A percentile compares a stretch with the other conserved stretches of the same genome.
phyloP scores from a whole-genome alignment of 2,113 vertebrate species.

The Nerophis ophidion region DNA sequence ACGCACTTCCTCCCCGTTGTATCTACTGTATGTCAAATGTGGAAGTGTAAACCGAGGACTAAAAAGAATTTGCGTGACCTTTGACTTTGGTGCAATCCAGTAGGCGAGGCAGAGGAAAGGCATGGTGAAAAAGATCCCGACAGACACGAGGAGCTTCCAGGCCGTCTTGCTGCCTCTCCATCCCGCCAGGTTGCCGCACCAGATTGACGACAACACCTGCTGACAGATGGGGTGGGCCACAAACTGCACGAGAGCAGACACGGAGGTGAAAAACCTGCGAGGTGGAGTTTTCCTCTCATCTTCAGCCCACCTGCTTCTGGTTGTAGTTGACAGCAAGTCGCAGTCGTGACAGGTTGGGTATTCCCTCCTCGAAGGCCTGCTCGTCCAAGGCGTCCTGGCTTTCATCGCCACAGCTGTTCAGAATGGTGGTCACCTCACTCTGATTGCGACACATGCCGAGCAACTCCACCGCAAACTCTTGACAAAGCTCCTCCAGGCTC shows the following conservation, averaged over 20 bases:
- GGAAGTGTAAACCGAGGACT: no score
- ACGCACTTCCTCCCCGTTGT: no score
- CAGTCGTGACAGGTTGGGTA: constrained; percentile 83
- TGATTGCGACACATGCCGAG: constrained; percentile 90
- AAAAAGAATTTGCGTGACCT: constrained; percentile 51
- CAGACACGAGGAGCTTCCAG: constrained; percentile 80
- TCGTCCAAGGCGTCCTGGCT: constrained; percentile 65
- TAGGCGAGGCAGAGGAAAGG: constrained; percentile 82
- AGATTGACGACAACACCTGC: constrained; percentile 89
- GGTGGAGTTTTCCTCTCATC: background rate
- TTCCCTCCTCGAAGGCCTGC: constrained; percentile 84
- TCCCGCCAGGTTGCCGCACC: constrained; percentile 80
- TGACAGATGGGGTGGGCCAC: constrained; percentile 89
- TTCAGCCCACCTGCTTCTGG: constrained; percentile 77
- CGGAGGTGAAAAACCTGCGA: background rate
- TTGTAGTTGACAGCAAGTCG: constrained; percentile 83
- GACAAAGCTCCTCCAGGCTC: constrained; percentile 76
- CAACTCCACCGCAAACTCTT: constrained; percentile 85
- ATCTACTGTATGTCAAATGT: no score
- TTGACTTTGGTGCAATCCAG: constrained; percentile 85
- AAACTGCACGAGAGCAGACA: constrained; percentile 67
- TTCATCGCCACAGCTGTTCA: constrained; percentile 75
- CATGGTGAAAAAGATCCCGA: constrained; percentile 83
- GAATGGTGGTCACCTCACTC: constrained; percentile 82
- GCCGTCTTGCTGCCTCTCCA: constrained; percentile 82